These are phyloP conservation scores for Scomber scombrus DNA, from an alignment of 2,113 vertebrate species.

Conservation along the genomic window DNA sequence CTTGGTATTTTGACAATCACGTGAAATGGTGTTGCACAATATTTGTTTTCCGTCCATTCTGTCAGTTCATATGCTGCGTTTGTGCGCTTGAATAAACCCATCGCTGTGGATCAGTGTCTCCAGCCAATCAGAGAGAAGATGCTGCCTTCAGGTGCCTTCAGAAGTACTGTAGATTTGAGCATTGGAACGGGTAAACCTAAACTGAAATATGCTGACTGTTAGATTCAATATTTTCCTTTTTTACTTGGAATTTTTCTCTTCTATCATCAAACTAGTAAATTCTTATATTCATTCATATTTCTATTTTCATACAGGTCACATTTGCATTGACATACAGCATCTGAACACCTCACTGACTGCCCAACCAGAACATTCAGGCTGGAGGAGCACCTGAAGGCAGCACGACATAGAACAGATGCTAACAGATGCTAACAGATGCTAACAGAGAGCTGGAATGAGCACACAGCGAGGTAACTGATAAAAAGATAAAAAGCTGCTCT, in stretches of 20 bases:
- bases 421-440: conserved; percentile 15
- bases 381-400: conserved; percentile 51
- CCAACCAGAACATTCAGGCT: not conserved
- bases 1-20: no score
- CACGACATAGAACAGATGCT: conserved; percentile 25
- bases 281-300: no score
- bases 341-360: not conserved
- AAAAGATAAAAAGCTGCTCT: conserved; percentile 22
- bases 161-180: not conserved
- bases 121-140: conserved; percentile 29
- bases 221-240: not conserved
- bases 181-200: no score
- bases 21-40: not conserved
- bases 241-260: not conserved
- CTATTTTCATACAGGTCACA: no score
- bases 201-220: not conserved
- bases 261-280: no score
- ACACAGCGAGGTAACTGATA: not conserved
- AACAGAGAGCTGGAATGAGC: conserved; percentile 42
- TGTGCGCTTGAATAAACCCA: not conserved
- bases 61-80: not conserved
- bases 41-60: not conserved
- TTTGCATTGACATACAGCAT: not conserved
- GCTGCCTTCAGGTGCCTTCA: conserved; percentile 35
- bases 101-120: conserved; percentile 42